Evolutionary conservation across 35 echinoderm and acorn worm genomes (phyloP).

Genomic region (Holothuria glaberrima): DNA sequence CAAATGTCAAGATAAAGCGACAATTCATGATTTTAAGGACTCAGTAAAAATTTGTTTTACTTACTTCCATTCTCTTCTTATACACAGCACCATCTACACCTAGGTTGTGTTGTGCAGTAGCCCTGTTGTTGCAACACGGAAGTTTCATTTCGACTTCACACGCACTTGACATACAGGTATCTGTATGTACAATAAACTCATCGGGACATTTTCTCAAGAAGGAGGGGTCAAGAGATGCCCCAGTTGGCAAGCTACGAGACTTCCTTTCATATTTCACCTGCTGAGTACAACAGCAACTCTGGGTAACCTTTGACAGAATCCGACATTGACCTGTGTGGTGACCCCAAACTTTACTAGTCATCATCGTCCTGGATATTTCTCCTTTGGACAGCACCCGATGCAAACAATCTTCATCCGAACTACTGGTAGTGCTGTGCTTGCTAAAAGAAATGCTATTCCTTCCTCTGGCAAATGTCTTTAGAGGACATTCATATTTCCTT

Average conservation of each 20-base stretch:
- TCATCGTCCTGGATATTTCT: background rate
- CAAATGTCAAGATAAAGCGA: too few relatives aligned
- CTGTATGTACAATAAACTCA: background rate
- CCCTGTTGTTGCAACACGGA: background rate
- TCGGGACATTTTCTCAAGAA: background rate
- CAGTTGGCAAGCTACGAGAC: slow-evolving; percentile 69
- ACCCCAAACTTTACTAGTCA: slow-evolving; percentile 1
- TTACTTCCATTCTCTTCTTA: slow-evolving; percentile 97
- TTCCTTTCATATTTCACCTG: slow-evolving; percentile 57
- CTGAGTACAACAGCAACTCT: slow-evolving; percentile 48
- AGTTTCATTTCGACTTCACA: slow-evolving; percentile 13
- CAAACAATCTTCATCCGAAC: slow-evolving; percentile 52
- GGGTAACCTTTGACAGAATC: slow-evolving; percentile 57
- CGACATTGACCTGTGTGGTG: slow-evolving; percentile 44
- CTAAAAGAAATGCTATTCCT: background rate
- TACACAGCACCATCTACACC: slow-evolving; percentile 87
- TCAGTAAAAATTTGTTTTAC: background rate
- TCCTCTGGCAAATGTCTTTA: slow-evolving; percentile 72
- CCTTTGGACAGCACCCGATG: background rate
- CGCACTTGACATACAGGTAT: background rate
- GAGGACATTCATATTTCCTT: slow-evolving; percentile 85
- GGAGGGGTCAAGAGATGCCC: background rate
- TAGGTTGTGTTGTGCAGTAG: background rate
- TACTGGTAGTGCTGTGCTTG: background rate
- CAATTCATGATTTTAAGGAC: too few relatives aligned